Base-by-base conservation (phyloP, 2,113 vertebrate species). In the Pseudopipra pipra region DNA sequence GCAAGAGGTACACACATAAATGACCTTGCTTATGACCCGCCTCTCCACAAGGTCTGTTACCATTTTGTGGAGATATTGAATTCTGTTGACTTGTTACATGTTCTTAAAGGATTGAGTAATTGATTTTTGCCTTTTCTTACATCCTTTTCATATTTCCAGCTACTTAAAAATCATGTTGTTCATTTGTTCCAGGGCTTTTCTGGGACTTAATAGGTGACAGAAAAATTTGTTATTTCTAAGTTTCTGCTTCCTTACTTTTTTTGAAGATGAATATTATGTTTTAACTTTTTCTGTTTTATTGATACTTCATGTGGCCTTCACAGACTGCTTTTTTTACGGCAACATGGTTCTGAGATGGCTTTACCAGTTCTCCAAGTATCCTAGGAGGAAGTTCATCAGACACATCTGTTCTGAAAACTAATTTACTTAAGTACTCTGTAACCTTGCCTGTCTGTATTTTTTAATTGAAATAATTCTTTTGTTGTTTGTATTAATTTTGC, bases 401-500 rank as follows among this genome's bases (percentile, higher is more conserved):
- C 62, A 61, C 22, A 87, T 73, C n/a, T 90, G 54, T 66, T 94
- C 85, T 89, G 49, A 87, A 94, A 95, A 85, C 37, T 90, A 91
- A 92, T 94, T 95, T 83, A 80, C 67, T 94, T 93, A 93, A 96
- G 78, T 88, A 87, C 8, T 78, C 35, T 71, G 33, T 79, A 87
- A 87, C 49, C 75, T 92, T 91, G 93, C 58, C 68, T 90, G 82
- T 65, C 74, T 85, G 39, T 49, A 73, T 85, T 76, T 82, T 89
- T 83, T 39, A 94, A 75, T 77, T 91, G 31, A 93, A 91, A 87
- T 68, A 0, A 52, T 85, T 90, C 9, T 46, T 94, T 65, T 83
- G 27, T 67, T 83, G 46, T 78, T 82, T 72, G 3, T 75, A 70
- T 76, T 96, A 91, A 76, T 91, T 94, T 85, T 85, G 31, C 46